Percentiles rank a stretch among this genome's conserved stretches.
phyloP scores from a whole-genome alignment of 2,888 invertebrate genomes.

The Andrena chrysosceles region DNA sequence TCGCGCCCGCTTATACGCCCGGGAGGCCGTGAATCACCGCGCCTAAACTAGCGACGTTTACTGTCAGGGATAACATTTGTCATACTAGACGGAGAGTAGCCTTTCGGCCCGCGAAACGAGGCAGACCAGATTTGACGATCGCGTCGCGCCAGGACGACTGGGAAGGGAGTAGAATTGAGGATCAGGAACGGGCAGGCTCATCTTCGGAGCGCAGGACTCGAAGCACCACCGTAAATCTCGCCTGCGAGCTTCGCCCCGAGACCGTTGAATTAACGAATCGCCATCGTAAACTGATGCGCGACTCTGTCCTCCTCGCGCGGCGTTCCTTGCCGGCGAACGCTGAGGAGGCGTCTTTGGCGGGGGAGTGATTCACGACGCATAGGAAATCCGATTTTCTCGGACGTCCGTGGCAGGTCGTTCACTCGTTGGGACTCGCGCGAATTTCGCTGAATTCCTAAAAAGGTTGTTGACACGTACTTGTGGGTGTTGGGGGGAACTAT shows the following conservation, averaged over 20 bases:
- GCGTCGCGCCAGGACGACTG: constrained; percentile 32
- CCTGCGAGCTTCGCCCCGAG: constrained; percentile 61
- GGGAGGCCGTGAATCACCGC: constrained; percentile 79
- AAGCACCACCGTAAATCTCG: constrained; percentile 78
- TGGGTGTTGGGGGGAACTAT: too few relatives aligned
- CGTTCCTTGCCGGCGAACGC: background rate
- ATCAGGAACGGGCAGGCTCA: constrained; percentile 42
- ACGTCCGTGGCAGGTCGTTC: constrained; percentile 43
- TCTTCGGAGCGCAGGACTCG: constrained; percentile 53
- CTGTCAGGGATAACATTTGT: constrained; percentile 83
- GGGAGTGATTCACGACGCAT: constrained; percentile 51
- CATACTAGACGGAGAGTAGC: constrained; percentile 75
- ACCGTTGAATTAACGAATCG: constrained; percentile 75
- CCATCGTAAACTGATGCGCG: constrained; percentile 68
- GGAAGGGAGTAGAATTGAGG: constrained; percentile 8
- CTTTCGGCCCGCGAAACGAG: constrained; percentile 61
- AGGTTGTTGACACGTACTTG: background rate
- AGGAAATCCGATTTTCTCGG: constrained; percentile 55
- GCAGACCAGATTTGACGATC: constrained; percentile 45
- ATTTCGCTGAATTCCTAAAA: background rate
- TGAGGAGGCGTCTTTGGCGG: constrained; percentile 22
- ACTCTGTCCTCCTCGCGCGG: constrained; percentile 37
- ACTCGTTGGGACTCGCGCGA: background rate
- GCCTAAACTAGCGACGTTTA: constrained; percentile 83
- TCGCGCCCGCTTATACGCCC: constrained; percentile 68